phyloP scores from a whole-genome alignment of 2,888 invertebrate genomes.

The Bimastos eiseni region DNA sequence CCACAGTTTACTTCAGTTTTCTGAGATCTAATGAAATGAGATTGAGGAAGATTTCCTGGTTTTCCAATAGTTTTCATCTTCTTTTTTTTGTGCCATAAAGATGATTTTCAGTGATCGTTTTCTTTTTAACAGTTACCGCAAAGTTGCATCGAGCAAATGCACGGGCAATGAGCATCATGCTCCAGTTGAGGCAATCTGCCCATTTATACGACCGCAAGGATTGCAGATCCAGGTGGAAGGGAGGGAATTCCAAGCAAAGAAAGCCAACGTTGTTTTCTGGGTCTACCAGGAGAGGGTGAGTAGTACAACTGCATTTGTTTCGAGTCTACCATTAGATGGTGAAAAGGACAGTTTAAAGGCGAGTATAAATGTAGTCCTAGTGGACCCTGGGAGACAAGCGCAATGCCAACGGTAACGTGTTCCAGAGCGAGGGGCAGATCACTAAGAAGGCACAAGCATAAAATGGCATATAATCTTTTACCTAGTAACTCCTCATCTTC shows the following conservation, averaged over 20 bases:
- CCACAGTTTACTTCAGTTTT: neutral
- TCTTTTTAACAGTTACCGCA: slow-evolving; percentile 51
- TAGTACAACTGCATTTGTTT: neutral
- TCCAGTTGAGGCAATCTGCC: slow-evolving; percentile 46
- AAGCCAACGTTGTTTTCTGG: slow-evolving; percentile 32
- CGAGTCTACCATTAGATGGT: too few species aligned
- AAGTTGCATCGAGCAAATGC: slow-evolving; percentile 53
- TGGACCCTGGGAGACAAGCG: too few species aligned
- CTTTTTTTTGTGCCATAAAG: neutral
- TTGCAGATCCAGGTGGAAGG: slow-evolving; percentile 22
- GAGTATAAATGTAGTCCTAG: too few species aligned
- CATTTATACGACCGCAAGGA: slow-evolving; percentile 48
- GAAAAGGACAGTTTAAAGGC: too few species aligned
- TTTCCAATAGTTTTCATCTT: too few species aligned
- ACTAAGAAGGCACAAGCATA: too few species aligned
- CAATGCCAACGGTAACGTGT: too few species aligned
- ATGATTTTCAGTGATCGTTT: slow-evolving; percentile 15
- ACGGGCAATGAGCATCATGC: slow-evolving; percentile 38
- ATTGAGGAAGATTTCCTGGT: neutral
- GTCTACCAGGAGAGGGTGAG: slow-evolving; percentile 50
- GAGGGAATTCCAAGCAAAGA: slow-evolving; percentile 22
- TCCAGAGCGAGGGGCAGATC: too few species aligned
- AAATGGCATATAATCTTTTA: too few species aligned
- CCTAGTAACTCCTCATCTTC: too few species aligned
- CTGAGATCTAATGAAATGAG: neutral